phyloP scores from a whole-genome alignment of 2,888 invertebrate genomes.

The Conops quadrifasciatus region DNA sequence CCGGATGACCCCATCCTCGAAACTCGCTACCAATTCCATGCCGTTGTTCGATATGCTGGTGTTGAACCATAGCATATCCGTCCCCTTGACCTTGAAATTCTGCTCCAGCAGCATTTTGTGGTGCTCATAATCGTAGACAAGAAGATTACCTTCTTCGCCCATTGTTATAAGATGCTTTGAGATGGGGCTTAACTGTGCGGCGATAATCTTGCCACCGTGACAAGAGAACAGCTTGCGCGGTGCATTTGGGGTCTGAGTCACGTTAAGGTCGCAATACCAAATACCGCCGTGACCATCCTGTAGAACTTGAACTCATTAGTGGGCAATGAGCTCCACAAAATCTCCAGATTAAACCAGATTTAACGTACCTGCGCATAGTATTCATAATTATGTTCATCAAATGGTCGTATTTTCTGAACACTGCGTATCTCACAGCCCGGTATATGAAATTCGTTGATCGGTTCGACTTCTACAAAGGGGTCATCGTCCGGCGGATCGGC shows the following conservation, averaged over 20 bases:
- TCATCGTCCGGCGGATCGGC: constrained; percentile 85
- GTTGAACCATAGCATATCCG: constrained; percentile 77
- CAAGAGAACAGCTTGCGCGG: constrained; percentile 70
- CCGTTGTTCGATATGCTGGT: constrained; percentile 72
- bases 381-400: constrained; percentile 64
- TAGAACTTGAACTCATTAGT: constrained; percentile 33
- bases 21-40: constrained; percentile 74
- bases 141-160: constrained; percentile 77
- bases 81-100: constrained; percentile 69
- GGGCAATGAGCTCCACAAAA: not conserved
- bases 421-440: constrained; percentile 61
- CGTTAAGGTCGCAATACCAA: constrained; percentile 76
- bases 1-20: constrained; percentile 77
- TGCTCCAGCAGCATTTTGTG: constrained; percentile 71
- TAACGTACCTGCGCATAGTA: constrained; percentile 82
- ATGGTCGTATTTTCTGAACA: constrained; percentile 57
- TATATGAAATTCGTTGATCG: constrained; percentile 82
- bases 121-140: constrained; percentile 75
- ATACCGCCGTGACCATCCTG: constrained; percentile 88
- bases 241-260: constrained; percentile 62
- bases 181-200: constrained; percentile 75
- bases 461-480: constrained; percentile 82
- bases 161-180: constrained; percentile 76
- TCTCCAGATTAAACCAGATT: not conserved
- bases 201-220: constrained; percentile 79